These are phyloP conservation scores for Dendroctonus valens DNA, from an alignment of 1,140 invertebrate genomes.

Conservation along the genomic window DNA sequence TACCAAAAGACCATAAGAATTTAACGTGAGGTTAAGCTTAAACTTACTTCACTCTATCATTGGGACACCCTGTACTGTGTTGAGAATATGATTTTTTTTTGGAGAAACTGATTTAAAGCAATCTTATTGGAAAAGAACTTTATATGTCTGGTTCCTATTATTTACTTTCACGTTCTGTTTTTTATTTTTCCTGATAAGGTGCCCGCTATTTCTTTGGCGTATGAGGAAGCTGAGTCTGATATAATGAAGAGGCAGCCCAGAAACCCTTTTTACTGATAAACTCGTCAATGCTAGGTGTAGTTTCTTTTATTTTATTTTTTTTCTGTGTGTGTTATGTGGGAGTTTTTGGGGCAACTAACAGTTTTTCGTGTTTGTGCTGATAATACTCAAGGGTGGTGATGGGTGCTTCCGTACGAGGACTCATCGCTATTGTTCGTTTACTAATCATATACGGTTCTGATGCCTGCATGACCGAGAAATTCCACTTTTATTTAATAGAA, in stretches of 20 bases:
- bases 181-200: constrained; percentile 61
- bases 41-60: too few species aligned
- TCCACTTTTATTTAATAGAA: constrained; percentile 15
- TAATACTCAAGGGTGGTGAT: background rate
- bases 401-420: background rate
- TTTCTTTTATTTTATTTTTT: constrained; percentile 40
- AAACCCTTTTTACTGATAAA: constrained; percentile 93
- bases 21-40: too few species aligned
- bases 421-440: constrained; percentile 25
- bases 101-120: background rate
- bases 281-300: constrained; percentile 94
- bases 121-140: background rate
- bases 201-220: constrained; percentile 99
- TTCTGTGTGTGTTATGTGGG: constrained; percentile 15
- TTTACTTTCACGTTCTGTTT: constrained; percentile 19
- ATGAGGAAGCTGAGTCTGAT: constrained; percentile 99
- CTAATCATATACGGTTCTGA: constrained; percentile 29
- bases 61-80: background rate
- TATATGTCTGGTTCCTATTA: too few species aligned
- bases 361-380: background rate
- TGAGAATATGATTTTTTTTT: constrained; percentile 4
- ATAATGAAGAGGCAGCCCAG: constrained; percentile 99
- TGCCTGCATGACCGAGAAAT: constrained; percentile 25
- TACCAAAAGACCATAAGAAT: too few species aligned
- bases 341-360: background rate